phyloP scores from a whole-genome alignment of 2,888 invertebrate genomes.

The Agriotes lineatus region DNA sequence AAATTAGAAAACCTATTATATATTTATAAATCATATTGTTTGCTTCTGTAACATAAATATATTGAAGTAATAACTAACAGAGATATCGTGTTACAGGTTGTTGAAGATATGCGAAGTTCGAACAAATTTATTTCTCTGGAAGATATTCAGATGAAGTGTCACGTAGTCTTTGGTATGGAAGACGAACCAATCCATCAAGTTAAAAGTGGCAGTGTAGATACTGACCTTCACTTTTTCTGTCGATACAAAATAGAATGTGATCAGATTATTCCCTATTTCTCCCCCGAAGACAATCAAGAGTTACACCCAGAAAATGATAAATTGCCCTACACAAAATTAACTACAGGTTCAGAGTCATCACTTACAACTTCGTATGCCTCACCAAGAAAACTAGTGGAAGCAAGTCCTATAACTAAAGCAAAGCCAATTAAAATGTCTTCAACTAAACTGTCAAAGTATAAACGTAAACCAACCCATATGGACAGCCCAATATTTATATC shows the following conservation, averaged over 20 bases:
- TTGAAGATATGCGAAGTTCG: conserved; percentile 29
- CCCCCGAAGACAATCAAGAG: background rate
- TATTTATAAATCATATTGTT: too few relatives aligned
- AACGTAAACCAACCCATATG: background rate
- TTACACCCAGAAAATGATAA: too few relatives aligned
- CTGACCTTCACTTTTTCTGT: conserved; percentile 19
- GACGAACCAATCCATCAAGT: conserved; percentile 26
- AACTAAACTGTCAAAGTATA: background rate
- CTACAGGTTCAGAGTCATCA: background rate
- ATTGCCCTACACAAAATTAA: background rate
- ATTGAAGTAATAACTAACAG: too few relatives aligned
- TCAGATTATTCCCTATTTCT: background rate
- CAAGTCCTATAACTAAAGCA: background rate
- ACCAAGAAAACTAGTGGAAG: too few relatives aligned
- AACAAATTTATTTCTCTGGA: conserved; percentile 31
- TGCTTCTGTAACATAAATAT: too few relatives aligned
- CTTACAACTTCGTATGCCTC: too few relatives aligned
- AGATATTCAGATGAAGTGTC: conserved; percentile 38
- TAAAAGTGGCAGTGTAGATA: conserved; percentile 5
- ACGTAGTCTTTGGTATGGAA: conserved; percentile 26
- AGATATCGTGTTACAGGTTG: conserved; percentile 34
- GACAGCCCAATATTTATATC: background rate
- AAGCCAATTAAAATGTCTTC: background rate
- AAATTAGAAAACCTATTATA: too few relatives aligned
- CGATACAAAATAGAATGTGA: conserved; percentile 36